Conservation (phyloP, 2,797 vertebrate species). For the Molossus alvarezi region DNA sequence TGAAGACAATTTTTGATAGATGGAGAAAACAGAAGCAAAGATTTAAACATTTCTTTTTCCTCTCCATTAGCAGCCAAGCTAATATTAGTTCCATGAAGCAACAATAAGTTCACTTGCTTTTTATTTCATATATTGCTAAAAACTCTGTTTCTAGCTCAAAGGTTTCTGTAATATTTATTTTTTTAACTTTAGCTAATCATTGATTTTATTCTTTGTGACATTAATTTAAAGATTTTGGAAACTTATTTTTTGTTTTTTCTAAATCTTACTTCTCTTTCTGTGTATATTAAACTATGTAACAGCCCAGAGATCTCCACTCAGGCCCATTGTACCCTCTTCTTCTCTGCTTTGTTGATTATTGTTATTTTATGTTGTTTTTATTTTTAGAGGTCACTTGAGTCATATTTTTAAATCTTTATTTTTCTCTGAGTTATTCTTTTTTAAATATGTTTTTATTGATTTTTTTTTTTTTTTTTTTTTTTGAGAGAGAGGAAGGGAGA, state of each 20-base stretch:
- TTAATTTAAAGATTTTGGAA: constrained; percentile 18
- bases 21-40: neutral
- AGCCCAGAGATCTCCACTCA: neutral
- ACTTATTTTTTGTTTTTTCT: neutral
- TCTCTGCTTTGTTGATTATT: neutral
- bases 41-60: neutral
- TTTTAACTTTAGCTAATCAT: neutral
- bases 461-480: too few species aligned
- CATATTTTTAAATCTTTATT: constrained; percentile 9
- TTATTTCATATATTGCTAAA: neutral
- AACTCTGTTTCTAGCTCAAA: neutral
- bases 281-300: neutral
- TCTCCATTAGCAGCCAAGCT: neutral
- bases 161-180: neutral
- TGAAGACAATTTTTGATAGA: neutral
- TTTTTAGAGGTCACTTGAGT: neutral
- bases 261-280: neutral
- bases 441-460: too few species aligned
- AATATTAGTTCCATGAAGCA: neutral
- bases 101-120: neutral
- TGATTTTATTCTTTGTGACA: neutral
- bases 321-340: neutral
- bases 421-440: neutral
- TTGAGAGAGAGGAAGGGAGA: too few species aligned
- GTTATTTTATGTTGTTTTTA: neutral